Evolutionary conservation across 2,797 vertebrate species (phyloP), one percentile per base, ranked within the genome.

Genomic region (Loris lydekkerianus): DNA sequence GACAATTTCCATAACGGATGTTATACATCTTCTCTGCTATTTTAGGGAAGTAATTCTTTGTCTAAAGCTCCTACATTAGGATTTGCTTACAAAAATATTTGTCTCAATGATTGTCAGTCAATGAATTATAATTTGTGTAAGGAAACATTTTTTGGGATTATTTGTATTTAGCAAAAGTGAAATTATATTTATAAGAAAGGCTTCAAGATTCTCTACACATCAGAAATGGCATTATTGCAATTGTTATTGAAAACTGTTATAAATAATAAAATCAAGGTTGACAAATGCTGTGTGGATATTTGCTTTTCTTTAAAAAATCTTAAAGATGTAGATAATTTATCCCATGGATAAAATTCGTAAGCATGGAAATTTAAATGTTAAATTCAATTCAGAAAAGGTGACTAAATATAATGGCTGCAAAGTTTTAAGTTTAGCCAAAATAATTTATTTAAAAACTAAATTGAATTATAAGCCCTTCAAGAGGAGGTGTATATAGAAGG

Each of bases 211-310:
- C 94, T 94, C 21, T 89, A 90, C 94, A 73, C 37, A 77, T 94
- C 49, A 90, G 17, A 80, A 93, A 88, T 60, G 77, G 21, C 83
- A 81, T 49, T 7, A 77, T 73, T 84, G 58, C 9, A 85, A 86
- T 65, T 75, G 63, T 9, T 89, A 84, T 31, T 0, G 88, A 96
- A 97, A 97, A 97, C 72, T 96, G 89, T 96, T 97, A 93, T 97
- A 98, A 97, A 97, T 77, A 97, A 96, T 97, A 97, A 97, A 97
- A 96, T 98, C 93, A 98, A 86, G 97, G 97, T 96, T 87, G 95
- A 97, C 96, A 82, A 73, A 84, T 96, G 95, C 96, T 98, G 97
- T 97, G 97, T 97, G 97, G 78, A 60, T 97, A 95, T 78, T 91
- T 97, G 89, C 86, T 95, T 97, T 94, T 97, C 95, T 97, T 63